Conservation (phyloP, 2,113 vertebrate genomes). For the Riparia riparia region DNA sequence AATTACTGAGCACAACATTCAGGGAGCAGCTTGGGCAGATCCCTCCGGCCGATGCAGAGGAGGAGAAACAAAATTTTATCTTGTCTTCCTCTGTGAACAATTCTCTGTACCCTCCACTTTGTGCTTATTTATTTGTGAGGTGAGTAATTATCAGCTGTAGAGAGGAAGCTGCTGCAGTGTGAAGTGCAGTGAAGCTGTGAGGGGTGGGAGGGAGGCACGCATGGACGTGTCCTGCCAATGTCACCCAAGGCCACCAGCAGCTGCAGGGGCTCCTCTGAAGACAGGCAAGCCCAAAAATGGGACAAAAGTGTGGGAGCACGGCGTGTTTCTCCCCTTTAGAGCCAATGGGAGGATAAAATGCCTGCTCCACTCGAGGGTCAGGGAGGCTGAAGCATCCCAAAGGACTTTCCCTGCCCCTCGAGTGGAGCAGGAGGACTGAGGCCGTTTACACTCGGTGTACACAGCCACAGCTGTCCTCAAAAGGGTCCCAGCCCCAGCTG, state of each 20-base stretch:
- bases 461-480: background rate
- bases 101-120: background rate
- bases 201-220: background rate
- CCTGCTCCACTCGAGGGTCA: background rate
- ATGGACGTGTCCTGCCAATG: background rate
- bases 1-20: background rate
- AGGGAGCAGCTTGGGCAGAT: background rate
- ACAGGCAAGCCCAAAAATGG: background rate
- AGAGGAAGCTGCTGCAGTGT: conserved; percentile 3
- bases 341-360: background rate
- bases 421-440: background rate
- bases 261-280: background rate
- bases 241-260: conserved; percentile 30
- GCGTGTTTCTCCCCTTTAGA: background rate
- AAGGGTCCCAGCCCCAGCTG: background rate
- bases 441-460: accelerated
- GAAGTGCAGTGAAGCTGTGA: background rate
- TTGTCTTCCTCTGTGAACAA: background rate
- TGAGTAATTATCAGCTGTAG: background rate
- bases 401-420: background rate
- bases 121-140: background rate
- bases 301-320: background rate
- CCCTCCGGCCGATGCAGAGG: accelerated
- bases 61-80: background rate
- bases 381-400: background rate